Percentiles rank a stretch among this genome's conserved stretches.
phyloP scores from a whole-genome alignment of 2,797 vertebrate genomes.

The Pelochelys cantorii region DNA sequence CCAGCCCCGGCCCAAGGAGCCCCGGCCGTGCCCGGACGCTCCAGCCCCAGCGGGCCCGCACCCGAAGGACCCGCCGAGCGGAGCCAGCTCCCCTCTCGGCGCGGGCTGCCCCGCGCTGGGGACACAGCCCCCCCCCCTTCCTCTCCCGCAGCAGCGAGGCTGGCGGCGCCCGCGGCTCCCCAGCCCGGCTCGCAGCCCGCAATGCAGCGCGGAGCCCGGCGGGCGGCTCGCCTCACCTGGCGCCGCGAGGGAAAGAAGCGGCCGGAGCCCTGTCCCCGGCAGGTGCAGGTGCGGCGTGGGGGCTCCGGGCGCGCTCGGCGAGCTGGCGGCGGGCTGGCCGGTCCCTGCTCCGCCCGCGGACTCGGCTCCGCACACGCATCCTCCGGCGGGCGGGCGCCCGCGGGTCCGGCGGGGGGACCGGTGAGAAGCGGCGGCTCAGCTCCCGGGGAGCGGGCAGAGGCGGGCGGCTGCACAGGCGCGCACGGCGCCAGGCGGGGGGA shows the following conservation, averaged over 20 bases:
- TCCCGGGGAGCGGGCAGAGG: constrained; percentile 58
- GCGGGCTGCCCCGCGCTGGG: too few species aligned
- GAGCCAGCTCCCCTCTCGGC: not conserved
- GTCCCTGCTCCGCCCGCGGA: constrained; percentile 77
- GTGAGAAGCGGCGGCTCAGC: constrained; percentile 64
- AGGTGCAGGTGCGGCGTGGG: constrained; percentile 72
- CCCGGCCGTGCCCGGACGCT: not conserved
- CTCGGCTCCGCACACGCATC: constrained; percentile 77
- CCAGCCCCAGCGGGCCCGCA: too few species aligned
- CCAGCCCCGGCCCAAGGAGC: not conserved
- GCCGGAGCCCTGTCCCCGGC: constrained; percentile 76
- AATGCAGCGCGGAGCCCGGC: constrained; percentile 76
- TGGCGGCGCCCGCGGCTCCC: not conserved
- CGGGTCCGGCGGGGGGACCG: constrained; percentile 73
- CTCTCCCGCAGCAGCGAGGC: too few species aligned
- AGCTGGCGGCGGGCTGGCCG: constrained; percentile 58
- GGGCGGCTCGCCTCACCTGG: constrained; percentile 76
- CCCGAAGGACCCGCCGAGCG: not conserved
- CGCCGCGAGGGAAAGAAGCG: constrained; percentile 76
- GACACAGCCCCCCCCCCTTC: too few species aligned
- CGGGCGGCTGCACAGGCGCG: constrained; percentile 59
- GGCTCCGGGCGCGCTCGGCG: constrained; percentile 74
- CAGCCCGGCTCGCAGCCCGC: constrained; percentile 65
- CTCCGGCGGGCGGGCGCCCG: constrained; percentile 68
- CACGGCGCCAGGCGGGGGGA: constrained; percentile 5